Conservation (phyloP, 2,797 vertebrate genomes). For the Darevskia mixta region DNA sequence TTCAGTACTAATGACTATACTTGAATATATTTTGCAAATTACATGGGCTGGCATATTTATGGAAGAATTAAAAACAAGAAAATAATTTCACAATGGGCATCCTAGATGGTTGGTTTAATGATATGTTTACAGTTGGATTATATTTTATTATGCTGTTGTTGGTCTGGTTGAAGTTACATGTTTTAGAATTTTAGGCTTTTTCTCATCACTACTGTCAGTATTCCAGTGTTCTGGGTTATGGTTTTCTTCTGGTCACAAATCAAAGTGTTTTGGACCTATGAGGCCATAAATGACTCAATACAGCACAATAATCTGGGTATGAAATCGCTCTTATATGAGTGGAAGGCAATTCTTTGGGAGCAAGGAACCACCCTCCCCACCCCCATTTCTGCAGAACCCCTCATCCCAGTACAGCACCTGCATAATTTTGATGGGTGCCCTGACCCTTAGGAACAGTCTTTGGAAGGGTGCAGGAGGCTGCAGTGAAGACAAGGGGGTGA, state of each 20-base stretch:
- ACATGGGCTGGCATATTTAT: constrained; percentile 54
- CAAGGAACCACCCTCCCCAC: neutral
- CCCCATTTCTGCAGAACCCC: no score
- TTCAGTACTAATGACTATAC: constrained; percentile 50
- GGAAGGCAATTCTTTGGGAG: neutral
- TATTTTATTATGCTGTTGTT: constrained; percentile 26
- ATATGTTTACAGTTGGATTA: neutral
- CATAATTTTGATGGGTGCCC: neutral
- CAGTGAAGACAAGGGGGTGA: neutral
- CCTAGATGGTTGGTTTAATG: constrained; percentile 21
- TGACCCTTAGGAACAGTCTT: neutral
- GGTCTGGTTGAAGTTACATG: neutral
- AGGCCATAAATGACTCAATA: neutral
- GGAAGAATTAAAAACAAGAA: constrained; percentile 27
- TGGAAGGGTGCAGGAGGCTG: neutral
- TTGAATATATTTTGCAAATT: constrained; percentile 41
- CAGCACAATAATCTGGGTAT: neutral
- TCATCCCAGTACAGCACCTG: neutral
- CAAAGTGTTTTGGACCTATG: neutral
- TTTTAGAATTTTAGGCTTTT: neutral
- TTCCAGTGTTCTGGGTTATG: neutral
- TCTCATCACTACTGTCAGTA: neutral
- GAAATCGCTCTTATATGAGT: neutral
- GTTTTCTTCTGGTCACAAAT: neutral
- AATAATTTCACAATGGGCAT: constrained; percentile 49